Conservation (phyloP, 2,113 vertebrate genomes). For the Blennius ocellaris region DNA sequence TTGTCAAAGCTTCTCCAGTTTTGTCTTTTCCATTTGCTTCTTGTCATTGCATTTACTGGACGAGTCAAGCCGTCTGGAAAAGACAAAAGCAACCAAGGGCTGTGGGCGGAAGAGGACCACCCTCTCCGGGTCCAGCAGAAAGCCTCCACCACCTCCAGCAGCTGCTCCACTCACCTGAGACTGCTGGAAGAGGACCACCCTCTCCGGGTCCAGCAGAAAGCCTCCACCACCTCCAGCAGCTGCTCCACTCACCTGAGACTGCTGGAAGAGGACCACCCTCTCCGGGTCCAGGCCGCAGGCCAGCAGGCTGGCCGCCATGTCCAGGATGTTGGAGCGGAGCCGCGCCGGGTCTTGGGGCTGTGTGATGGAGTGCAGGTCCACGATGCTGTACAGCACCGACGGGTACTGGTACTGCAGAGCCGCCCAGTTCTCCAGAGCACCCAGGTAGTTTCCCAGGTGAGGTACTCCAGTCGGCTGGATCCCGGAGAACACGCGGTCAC, state of each 20-base stretch:
- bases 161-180: conserved; percentile 85
- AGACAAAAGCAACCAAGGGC: too few species aligned
- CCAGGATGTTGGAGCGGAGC: conserved; percentile 87
- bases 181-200: too few species aligned
- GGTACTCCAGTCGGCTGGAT: conserved; percentile 94
- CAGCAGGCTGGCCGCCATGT: conserved; percentile 91
- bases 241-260: conserved; percentile 87
- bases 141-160: neutral
- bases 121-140: too few species aligned
- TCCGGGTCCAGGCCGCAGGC: conserved; percentile 93
- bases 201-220: too few species aligned
- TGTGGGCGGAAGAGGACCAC: too few species aligned
- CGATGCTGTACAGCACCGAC: conserved; percentile 91
- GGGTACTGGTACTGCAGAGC: conserved; percentile 85
- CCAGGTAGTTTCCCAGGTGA: conserved; percentile 96
- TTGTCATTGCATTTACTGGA: too few species aligned
- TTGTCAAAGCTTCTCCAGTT: too few species aligned
- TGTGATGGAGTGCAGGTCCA: conserved; percentile 95
- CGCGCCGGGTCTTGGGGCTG: conserved; percentile 85
- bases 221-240: neutral
- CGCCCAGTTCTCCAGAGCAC: conserved; percentile 95
- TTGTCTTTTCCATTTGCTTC: too few species aligned
- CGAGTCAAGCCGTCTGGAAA: too few species aligned
- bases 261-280: conserved; percentile 91
- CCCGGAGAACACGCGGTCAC: conserved; percentile 90